Percentiles rank a stretch among this genome's conserved stretches.
These are phyloP conservation scores for Leptogaster cylindrica DNA, from an alignment of 2,888 invertebrate species.

Conservation along the genomic window DNA sequence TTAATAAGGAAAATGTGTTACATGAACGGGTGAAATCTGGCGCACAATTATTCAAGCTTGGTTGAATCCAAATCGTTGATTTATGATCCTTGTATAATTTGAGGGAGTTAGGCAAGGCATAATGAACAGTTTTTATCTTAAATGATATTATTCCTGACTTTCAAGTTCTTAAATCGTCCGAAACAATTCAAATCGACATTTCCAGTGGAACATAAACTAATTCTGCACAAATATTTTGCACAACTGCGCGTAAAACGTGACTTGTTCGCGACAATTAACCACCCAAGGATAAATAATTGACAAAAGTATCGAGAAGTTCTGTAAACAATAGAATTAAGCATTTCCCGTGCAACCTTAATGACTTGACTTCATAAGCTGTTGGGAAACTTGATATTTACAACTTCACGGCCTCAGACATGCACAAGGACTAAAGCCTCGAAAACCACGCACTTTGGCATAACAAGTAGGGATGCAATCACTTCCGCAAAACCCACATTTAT, in stretches of 20 bases:
- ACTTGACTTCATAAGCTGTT: conserved; percentile 32
- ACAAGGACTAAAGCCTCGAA: conserved; percentile 11
- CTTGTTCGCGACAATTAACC: background rate
- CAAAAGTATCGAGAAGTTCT: conserved; percentile 22
- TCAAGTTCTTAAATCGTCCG: background rate
- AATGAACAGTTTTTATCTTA: background rate
- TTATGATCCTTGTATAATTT: conserved; percentile 24
- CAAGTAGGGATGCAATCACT: conserved; percentile 30
- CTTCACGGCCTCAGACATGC: conserved; percentile 22
- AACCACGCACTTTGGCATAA: conserved; percentile 26
- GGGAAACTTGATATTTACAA: conserved; percentile 29
- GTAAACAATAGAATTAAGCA: conserved; percentile 29
- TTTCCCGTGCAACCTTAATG: conserved; percentile 28
- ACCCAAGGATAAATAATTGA: conserved; percentile 13
- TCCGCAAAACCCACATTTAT: background rate
- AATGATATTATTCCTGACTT: background rate
- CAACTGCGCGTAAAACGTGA: background rate
- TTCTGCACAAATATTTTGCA: background rate
- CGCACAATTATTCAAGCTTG: conserved; percentile 30
- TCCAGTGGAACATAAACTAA: background rate
- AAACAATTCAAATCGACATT: background rate
- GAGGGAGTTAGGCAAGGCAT: background rate
- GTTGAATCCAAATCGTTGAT: conserved; percentile 25
- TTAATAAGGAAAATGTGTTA: conserved; percentile 39
- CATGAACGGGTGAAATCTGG: conserved; percentile 30